Percentiles rank a stretch among this genome's conserved stretches.
These are phyloP conservation scores for Gavia stellata DNA, from an alignment of 2,113 vertebrate species.

Conservation along the genomic window DNA sequence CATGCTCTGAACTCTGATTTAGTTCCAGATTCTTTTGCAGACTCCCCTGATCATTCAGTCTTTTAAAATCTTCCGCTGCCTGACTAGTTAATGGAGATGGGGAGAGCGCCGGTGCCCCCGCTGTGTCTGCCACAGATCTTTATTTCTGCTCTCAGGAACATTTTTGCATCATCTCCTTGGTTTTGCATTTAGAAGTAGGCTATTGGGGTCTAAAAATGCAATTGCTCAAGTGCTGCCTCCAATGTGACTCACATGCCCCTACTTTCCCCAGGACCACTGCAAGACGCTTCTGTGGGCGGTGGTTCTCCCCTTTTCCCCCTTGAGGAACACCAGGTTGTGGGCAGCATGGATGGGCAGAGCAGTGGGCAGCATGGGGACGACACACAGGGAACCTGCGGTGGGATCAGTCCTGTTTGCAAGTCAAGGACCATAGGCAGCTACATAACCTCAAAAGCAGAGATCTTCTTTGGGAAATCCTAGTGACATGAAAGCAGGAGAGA, in stretches of 20 bases:
- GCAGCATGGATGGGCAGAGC: not conserved
- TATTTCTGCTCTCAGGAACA: not conserved
- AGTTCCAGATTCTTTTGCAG: not conserved
- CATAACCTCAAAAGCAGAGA: not conserved
- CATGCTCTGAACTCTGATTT: not conserved
- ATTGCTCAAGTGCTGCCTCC: not conserved
- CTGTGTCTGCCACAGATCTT: not conserved
- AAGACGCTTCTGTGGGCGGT: not conserved
- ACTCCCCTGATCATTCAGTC: not conserved
- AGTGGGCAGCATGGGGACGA: no score
- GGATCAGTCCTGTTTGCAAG: not conserved
- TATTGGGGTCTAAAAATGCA: not conserved
- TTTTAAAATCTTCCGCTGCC: not conserved
- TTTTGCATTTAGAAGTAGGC: not conserved
- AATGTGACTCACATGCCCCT: rapidly evolving
- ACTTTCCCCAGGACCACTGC: not conserved
- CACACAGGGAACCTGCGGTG: not conserved
- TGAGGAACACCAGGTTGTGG: not conserved
- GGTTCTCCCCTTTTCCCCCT: not conserved
- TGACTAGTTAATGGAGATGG: not conserved
- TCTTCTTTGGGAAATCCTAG: not conserved
- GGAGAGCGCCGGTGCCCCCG: rapidly evolving
- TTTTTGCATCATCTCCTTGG: not conserved
- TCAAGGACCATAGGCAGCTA: not conserved
- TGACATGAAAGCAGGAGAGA: not conserved